Percentiles rank a stretch among this genome's conserved stretches.
These are phyloP conservation scores for Eutolmus rufibarbis DNA, from an alignment of 2,888 invertebrate genomes.

Conservation along the genomic window DNA sequence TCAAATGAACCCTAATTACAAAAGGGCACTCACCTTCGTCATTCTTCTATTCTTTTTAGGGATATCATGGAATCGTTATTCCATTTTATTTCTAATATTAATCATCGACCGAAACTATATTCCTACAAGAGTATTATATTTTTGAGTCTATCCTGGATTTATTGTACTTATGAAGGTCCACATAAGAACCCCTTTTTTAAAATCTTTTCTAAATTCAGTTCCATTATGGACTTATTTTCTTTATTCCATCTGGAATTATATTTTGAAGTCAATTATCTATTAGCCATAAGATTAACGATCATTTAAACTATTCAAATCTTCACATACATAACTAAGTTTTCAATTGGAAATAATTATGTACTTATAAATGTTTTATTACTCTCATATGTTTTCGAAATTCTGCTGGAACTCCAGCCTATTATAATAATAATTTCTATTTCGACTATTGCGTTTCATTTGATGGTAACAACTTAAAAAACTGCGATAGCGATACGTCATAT, in stretches of 20 bases:
- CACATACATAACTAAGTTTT: neutral
- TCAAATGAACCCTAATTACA: neutral
- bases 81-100: neutral
- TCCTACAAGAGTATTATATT: neutral
- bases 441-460: neutral
- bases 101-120: neutral
- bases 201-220: neutral
- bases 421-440: neutral
- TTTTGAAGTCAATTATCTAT: no score
- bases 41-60: neutral
- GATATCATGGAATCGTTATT: no score
- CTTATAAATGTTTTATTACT: no score
- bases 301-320: neutral
- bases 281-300: neutral
- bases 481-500: constrained; percentile 24
- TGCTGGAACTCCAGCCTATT: neutral
- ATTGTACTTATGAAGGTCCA: neutral
- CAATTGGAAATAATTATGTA: neutral
- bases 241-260: no score
- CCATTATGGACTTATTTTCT: no score
- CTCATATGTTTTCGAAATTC: neutral
- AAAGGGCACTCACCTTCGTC: neutral
- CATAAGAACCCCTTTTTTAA: neutral
- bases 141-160: neutral
- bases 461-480: neutral